These are phyloP conservation scores for Amphiprion percula DNA, from an alignment of 2,113 vertebrate species.

Conservation along the genomic window DNA sequence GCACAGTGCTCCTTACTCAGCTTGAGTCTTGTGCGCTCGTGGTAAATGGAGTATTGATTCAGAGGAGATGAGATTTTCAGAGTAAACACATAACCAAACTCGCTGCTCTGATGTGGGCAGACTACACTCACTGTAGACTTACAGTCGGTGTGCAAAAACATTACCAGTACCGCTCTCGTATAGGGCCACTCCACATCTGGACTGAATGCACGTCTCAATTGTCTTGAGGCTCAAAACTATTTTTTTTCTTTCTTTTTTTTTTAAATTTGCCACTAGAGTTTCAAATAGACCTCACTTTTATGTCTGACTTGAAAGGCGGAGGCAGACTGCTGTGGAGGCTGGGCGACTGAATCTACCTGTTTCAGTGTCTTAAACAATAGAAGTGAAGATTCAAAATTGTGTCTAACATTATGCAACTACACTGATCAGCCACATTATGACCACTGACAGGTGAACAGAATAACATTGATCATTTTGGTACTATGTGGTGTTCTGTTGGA, in stretches of 20 bases:
- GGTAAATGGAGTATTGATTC: conserved; percentile 79
- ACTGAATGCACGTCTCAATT: conserved; percentile 10
- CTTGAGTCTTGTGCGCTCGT: conserved; percentile 40
- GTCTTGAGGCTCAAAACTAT: conserved; percentile 4
- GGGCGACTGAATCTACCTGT: no score
- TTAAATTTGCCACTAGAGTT: conserved; percentile 9
- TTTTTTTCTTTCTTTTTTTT: background rate
- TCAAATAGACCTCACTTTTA: background rate
- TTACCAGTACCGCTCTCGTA: background rate
- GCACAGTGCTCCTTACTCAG: conserved; percentile 27
- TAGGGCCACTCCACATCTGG: background rate
- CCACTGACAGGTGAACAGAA: no score
- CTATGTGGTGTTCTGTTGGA: no score
- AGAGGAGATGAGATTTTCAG: conserved; percentile 76
- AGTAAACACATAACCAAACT: conserved; percentile 73
- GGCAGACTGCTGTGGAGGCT: background rate
- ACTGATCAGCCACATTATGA: no score
- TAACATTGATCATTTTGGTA: no score
- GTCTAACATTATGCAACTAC: no score
- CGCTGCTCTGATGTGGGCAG: conserved; percentile 37
- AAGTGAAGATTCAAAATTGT: no score
- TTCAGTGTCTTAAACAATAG: no score
- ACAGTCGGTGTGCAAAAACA: conserved; percentile 32
- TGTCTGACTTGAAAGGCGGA: background rate
- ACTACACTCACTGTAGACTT: conserved; percentile 35